A percentile compares a stretch with the other conserved stretches of the same genome.
Conservation (phyloP, 2,113 vertebrate genomes). For the Bubo blakistoni region DNA sequence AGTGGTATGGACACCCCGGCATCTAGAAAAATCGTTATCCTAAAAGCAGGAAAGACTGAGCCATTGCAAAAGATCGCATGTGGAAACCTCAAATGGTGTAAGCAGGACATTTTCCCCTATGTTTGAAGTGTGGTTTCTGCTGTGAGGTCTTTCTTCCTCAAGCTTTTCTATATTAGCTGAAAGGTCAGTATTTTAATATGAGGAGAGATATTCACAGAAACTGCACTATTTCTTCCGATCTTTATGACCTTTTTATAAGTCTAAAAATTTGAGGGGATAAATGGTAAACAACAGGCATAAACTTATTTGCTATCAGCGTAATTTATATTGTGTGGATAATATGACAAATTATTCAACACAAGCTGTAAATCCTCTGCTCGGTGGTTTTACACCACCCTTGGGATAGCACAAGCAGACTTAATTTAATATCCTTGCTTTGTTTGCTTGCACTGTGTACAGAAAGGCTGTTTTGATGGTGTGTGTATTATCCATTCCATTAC, state of each 20-base stretch:
- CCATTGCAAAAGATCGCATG: fast-evolving
- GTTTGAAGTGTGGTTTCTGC: neutral
- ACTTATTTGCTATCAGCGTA: neutral
- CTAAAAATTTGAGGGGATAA: neutral
- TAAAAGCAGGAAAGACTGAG: neutral
- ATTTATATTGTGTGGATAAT: neutral
- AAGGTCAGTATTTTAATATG: neutral
- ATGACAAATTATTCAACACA: neutral
- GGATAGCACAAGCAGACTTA: neutral
- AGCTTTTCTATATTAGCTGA: neutral
- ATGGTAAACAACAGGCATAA: neutral
- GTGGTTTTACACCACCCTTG: neutral
- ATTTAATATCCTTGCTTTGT: neutral
- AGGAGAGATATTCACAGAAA: neutral
- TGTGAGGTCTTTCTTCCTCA: neutral
- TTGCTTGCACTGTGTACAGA: neutral
- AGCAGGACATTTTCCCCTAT: neutral
- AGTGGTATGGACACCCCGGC: fast-evolving
- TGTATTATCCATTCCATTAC: neutral
- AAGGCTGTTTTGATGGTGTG: neutral
- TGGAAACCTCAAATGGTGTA: neutral
- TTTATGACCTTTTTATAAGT: neutral
- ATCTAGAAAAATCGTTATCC: neutral
- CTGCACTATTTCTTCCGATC: neutral
- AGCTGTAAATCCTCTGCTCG: neutral